Conservation (phyloP, 2,888 invertebrate genomes). For the Calameuta idolon region DNA sequence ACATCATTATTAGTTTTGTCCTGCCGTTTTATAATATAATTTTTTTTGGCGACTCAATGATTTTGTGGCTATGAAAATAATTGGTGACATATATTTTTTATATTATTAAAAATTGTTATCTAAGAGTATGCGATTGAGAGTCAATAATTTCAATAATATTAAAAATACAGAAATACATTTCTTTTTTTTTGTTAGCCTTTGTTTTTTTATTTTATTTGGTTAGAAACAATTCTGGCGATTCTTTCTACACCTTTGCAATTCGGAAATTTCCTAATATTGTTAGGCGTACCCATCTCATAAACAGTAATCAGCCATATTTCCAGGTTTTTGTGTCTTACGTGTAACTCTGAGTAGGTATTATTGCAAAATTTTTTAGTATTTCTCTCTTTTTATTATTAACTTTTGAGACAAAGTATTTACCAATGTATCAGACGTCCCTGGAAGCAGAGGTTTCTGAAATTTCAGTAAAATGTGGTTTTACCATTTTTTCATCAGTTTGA, state of each 20-base stretch:
- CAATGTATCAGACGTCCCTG: background rate
- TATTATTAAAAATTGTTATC: background rate
- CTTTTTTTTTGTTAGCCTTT: background rate
- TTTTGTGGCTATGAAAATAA: background rate
- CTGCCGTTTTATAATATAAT: background rate
- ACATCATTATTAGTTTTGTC: background rate
- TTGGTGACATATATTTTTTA: background rate
- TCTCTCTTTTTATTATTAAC: background rate
- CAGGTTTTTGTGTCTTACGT: constrained; percentile 56
- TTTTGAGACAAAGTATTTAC: background rate
- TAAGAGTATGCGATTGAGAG: background rate
- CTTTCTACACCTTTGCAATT: constrained; percentile 42
- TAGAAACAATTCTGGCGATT: background rate
- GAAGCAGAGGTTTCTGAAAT: background rate
- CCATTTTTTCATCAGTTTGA: background rate
- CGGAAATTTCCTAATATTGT: constrained; percentile 14
- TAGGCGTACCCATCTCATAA: constrained; percentile 21
- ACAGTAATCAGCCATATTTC: constrained; percentile 48
- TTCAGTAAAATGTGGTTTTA: background rate
- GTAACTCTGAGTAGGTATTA: constrained; percentile 50
- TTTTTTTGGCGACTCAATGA: background rate
- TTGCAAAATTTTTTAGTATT: background rate
- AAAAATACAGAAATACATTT: constrained; percentile 6
- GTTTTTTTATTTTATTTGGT: background rate
- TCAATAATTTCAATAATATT: background rate